Evolutionary conservation across 2,113 vertebrate genomes (phyloP), one percentile per base, ranked within the genome.

Genomic region (Buteo buteo): DNA sequence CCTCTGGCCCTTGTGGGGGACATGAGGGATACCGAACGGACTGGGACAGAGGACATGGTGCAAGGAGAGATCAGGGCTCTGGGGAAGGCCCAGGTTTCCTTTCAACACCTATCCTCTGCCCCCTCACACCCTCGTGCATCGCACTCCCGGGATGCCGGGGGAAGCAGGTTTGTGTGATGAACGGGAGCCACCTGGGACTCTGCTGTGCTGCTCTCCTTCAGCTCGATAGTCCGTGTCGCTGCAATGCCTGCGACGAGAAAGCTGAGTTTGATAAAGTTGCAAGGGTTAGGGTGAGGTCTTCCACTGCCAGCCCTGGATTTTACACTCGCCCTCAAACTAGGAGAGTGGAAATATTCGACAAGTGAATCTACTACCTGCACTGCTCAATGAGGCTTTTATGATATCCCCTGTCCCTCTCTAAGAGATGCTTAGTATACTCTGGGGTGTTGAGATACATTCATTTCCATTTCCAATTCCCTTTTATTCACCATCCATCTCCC

Each of bases 401-500:
- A 92, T 83, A 86, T 73, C 42, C 47, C 8, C 36, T 55, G n/a
- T 66, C 52, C 47, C 49, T 74, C 34, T 78, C 13, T 4, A 69
- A 90, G 69, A 73, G 38, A 82, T 64, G 64, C 74, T 94, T 78
- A 96, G 22, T 87, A 38, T 67, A 54, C 95, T 87, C 91, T 20
- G 34, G 94, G 50, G 90, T 86, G 64, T n/a, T 92, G 54, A 92
- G 92, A 86, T 40, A 42, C 77, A 59, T 83, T 96, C 49, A 86
- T 81, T 96, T 90, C 88, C 83, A 74, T 59, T 93, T 93, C 92
- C 81, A 83, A 85, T 94, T 96, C 86, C 36, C 70, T 97, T 96
- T 90, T 76, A 81, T 64, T 91, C 57, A 45, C 79, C 55, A 93
- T 92, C 47, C 42, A 78, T 50, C 76, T 92, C 86, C 69, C 4